These are phyloP conservation scores for Patagioenas fasciata DNA, from an alignment of 2,113 vertebrate genomes.

Conservation along the genomic window DNA sequence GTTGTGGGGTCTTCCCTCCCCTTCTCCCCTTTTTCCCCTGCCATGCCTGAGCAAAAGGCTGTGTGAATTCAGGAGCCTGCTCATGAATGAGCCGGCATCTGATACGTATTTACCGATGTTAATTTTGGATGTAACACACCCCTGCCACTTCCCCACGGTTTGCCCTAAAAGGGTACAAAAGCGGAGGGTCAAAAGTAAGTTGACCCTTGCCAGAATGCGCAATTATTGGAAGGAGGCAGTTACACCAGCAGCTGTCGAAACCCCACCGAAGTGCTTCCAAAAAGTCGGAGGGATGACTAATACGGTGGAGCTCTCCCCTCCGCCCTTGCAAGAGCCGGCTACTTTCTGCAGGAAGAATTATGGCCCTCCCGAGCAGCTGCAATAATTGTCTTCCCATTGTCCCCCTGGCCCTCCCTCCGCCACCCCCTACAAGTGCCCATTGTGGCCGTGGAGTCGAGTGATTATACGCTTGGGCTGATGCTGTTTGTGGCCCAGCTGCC, in stretches of 20 bases:
- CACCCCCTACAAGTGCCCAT: constrained; percentile 84
- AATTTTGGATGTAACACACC: constrained; percentile 73
- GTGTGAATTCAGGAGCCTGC: constrained; percentile 72
- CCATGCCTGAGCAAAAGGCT: constrained; percentile 1
- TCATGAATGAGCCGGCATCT: constrained; percentile 76
- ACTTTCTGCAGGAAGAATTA: constrained; percentile 75
- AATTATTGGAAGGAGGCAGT: constrained; percentile 76
- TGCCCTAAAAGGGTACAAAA: constrained; percentile 77
- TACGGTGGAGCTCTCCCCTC: constrained; percentile 64
- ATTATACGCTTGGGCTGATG: constrained; percentile 81
- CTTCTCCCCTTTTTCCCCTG: not conserved
- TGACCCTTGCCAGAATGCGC: constrained; percentile 84
- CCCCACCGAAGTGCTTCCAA: constrained; percentile 75
- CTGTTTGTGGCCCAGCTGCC: constrained; percentile 83
- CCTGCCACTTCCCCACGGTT: constrained; percentile 77
- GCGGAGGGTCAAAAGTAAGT: constrained; percentile 82
- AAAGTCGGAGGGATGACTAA: constrained; percentile 79
- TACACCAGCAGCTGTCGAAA: constrained; percentile 82
- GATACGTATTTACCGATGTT: constrained; percentile 77
- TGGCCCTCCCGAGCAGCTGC: constrained; percentile 82
- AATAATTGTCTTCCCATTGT: constrained; percentile 84
- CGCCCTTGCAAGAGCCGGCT: constrained; percentile 33
- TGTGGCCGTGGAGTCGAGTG: constrained; percentile 76
- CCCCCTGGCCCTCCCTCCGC: constrained; percentile 69
- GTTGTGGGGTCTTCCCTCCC: not conserved